Conservation (phyloP, 1,140 invertebrate species). For the Teleopsis dalmanni region DNA sequence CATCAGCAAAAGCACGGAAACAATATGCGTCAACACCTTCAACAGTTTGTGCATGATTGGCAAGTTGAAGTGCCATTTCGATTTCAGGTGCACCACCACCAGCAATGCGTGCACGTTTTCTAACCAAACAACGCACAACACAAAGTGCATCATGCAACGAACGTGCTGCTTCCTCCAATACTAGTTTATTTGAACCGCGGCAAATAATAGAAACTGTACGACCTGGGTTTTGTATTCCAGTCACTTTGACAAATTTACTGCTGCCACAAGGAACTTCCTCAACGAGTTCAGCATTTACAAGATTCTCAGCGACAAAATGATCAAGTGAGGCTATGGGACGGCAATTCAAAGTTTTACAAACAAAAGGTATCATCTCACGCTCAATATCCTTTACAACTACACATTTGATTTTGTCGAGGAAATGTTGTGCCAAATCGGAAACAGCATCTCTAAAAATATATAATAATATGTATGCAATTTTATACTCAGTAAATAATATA, state of each 20-base stretch:
- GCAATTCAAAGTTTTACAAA: slow-evolving; percentile 92
- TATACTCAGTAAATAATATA: too few relatives aligned
- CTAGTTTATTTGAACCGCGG: slow-evolving; percentile 94
- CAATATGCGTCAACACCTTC: slow-evolving; percentile 93
- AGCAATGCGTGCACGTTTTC: slow-evolving; percentile 81
- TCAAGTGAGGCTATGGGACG: slow-evolving; percentile 96
- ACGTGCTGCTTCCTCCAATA: slow-evolving; percentile 89
- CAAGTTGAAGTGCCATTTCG: slow-evolving; percentile 80
- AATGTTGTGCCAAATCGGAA: slow-evolving; percentile 94
- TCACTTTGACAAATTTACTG: slow-evolving; percentile 92
- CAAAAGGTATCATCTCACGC: slow-evolving; percentile 94
- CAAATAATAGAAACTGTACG: slow-evolving; percentile 89
- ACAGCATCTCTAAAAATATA: slow-evolving; percentile 66
- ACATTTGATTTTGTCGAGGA: slow-evolving; percentile 98
- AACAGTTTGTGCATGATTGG: slow-evolving; percentile 72
- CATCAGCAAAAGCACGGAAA: slow-evolving; percentile 88
- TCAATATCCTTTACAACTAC: slow-evolving; percentile 98
- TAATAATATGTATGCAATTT: slow-evolving; percentile 41
- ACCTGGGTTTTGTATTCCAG: slow-evolving; percentile 81
- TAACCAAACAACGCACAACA: slow-evolving; percentile 94
- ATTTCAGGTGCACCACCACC: slow-evolving; percentile 98
- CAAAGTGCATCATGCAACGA: slow-evolving; percentile 98
- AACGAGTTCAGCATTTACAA: slow-evolving; percentile 87
- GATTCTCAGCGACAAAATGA: slow-evolving; percentile 88
- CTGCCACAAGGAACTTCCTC: slow-evolving; percentile 88